Conservation (phyloP, 1,140 invertebrate genomes). For the Venustaconcha ellipsiformis region DNA sequence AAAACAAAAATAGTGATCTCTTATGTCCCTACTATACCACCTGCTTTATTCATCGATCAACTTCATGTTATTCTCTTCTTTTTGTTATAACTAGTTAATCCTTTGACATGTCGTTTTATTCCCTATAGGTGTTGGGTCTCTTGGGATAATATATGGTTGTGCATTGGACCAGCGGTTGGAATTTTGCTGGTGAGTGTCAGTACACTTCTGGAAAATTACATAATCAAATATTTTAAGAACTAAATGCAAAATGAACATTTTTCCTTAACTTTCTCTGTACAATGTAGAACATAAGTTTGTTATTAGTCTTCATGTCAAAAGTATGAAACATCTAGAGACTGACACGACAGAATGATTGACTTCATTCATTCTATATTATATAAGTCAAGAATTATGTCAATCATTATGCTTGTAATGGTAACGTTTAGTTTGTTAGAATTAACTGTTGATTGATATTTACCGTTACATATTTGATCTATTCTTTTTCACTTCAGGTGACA, state of each 20-base stretch:
- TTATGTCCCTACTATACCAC: not conserved
- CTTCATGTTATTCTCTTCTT: not conserved
- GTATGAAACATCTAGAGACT: too few relatives aligned
- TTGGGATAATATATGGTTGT: constrained; percentile 65
- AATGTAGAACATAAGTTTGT: too few relatives aligned
- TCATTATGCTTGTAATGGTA: not conserved
- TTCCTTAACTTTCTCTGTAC: too few relatives aligned
- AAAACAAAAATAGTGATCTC: not conserved
- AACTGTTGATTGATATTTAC: constrained; percentile 6
- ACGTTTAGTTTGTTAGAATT: not conserved
- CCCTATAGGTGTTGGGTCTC: constrained; percentile 64
- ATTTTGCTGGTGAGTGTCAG: constrained; percentile 60
- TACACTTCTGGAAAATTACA: too few relatives aligned
- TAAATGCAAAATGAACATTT: too few relatives aligned
- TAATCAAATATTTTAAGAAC: too few relatives aligned
- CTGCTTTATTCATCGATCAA: not conserved
- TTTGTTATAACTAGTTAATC: not conserved
- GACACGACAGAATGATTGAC: too few relatives aligned
- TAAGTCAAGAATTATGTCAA: constrained; percentile 2
- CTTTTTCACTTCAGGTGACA: constrained; percentile 59
- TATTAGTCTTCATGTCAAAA: too few relatives aligned
- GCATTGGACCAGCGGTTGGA: constrained; percentile 64
- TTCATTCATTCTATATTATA: not conserved
- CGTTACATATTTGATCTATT: not conserved
- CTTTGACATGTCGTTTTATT: not conserved